These are phyloP conservation scores for Podabrus alpinus DNA, from an alignment of 2,888 invertebrate species.

Conservation along the genomic window DNA sequence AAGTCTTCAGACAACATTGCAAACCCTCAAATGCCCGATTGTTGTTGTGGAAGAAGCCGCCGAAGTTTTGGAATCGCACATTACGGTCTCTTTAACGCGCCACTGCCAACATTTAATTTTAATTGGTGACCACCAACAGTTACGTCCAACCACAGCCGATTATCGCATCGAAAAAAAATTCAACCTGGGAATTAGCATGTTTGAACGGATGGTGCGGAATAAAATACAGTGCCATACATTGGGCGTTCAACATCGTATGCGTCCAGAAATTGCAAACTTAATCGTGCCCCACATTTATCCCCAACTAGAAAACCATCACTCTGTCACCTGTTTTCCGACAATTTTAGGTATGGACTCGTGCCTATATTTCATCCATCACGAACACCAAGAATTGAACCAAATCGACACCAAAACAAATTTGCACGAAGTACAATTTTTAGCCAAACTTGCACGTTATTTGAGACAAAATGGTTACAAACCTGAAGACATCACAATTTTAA, in stretches of 20 bases:
- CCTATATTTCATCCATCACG: slow-evolving; percentile 72
- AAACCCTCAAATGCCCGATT: slow-evolving; percentile 65
- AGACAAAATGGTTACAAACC: slow-evolving; percentile 63
- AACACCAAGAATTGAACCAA: slow-evolving; percentile 61
- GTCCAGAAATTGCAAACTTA: slow-evolving; percentile 65
- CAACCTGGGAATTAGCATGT: slow-evolving; percentile 76
- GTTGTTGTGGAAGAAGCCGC: slow-evolving; percentile 89
- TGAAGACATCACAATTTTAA: slow-evolving; percentile 71
- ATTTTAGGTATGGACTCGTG: slow-evolving; percentile 65
- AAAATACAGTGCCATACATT: slow-evolving; percentile 62
- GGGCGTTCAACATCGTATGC: slow-evolving; percentile 76
- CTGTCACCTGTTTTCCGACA: slow-evolving; percentile 60
- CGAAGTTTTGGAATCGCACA: slow-evolving; percentile 83
- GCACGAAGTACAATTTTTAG: slow-evolving; percentile 67
- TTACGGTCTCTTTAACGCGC: slow-evolving; percentile 74
- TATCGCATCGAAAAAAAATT: slow-evolving; percentile 68
- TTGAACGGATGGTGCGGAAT: slow-evolving; percentile 78
- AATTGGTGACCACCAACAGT: slow-evolving; percentile 85
- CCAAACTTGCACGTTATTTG: slow-evolving; percentile 65
- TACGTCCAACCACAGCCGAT: slow-evolving; percentile 69
- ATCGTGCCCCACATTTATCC: slow-evolving; percentile 72
- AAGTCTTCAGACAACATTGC: slow-evolving; percentile 64
- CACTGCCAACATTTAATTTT: slow-evolving; percentile 80
- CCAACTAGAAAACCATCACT: slow-evolving; percentile 62
- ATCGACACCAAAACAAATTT: slow-evolving; percentile 64